Evolutionary conservation across 2,797 vertebrate species (phyloP).

Genomic region (Emydoidea blandingii): DNA sequence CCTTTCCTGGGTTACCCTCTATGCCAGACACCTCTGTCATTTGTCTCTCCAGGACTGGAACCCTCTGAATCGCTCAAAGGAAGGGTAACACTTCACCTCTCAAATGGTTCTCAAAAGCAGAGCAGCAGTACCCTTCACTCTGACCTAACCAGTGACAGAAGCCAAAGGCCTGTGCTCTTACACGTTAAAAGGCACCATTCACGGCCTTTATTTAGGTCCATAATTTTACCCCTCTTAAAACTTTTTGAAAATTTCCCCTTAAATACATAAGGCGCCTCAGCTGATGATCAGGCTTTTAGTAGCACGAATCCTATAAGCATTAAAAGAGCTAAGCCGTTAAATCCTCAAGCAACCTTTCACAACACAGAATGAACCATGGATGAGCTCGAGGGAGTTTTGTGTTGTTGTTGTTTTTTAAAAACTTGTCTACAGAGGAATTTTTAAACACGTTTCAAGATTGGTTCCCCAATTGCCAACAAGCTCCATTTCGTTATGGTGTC

Average conservation of each 20-base stretch:
- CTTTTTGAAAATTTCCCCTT: slow-evolving; percentile 14
- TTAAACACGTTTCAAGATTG: slow-evolving; percentile 18
- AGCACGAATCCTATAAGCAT: slow-evolving; percentile 16
- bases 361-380: not conserved
- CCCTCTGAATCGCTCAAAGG: not conserved
- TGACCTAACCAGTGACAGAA: not conserved
- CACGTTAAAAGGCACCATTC: not conserved
- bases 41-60: not conserved
- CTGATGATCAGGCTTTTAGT: not conserved
- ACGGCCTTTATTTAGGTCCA: not conserved
- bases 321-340: not conserved
- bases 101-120: not conserved
- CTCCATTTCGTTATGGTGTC: slow-evolving; percentile 13
- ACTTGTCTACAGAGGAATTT: not conserved
- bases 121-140: not conserved
- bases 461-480: slow-evolving; percentile 1
- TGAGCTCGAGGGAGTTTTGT: not conserved
- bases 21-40: not conserved
- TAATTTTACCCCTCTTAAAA: slow-evolving; percentile 19
- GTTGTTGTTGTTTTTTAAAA: not conserved
- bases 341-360: slow-evolving; percentile 27
- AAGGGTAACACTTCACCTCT: not conserved
- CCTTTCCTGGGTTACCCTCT: not conserved
- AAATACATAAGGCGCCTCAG: not conserved
- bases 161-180: not conserved